Conservation (phyloP, 2,797 vertebrate genomes). For the Corythornis leucogaster region DNA sequence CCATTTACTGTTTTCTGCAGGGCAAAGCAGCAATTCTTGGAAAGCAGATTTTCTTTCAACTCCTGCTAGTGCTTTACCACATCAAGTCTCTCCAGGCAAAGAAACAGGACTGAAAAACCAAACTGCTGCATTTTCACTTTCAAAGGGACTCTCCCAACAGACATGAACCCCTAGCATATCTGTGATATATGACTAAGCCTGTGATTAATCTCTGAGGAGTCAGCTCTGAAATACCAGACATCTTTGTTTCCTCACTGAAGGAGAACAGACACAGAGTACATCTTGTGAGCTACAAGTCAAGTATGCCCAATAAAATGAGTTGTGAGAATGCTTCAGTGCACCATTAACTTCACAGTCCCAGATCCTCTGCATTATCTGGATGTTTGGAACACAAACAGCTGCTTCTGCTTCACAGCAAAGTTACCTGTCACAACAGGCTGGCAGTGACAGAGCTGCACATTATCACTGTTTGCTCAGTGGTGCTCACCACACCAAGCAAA, state of each 20-base stretch:
- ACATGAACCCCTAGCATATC: constrained; percentile 10
- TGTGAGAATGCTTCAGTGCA: background rate
- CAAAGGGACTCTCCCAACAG: constrained; percentile 14
- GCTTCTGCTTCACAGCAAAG: background rate
- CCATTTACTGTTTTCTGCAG: background rate
- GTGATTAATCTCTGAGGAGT: constrained; percentile 58
- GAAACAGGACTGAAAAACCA: background rate
- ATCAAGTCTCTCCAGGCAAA: background rate
- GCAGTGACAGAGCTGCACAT: background rate
- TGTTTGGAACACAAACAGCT: background rate
- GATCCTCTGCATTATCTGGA: background rate
- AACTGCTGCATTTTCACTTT: background rate
- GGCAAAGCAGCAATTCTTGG: background rate
- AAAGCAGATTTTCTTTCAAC: background rate
- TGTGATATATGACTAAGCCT: constrained; percentile 46
- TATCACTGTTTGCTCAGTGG: background rate
- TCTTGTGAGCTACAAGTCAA: constrained; percentile 18
- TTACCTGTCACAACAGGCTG: background rate
- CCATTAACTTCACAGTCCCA: background rate
- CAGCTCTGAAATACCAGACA: constrained; percentile 33
- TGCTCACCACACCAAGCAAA: background rate
- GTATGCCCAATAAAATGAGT: background rate
- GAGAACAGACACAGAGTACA: background rate
- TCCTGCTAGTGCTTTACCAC: background rate
- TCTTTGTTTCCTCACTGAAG: constrained; percentile 6